A percentile compares a stretch with the other conserved stretches of the same genome.
Conservation (phyloP, 2,113 vertebrate species). For the Dipodomys ordii region DNA sequence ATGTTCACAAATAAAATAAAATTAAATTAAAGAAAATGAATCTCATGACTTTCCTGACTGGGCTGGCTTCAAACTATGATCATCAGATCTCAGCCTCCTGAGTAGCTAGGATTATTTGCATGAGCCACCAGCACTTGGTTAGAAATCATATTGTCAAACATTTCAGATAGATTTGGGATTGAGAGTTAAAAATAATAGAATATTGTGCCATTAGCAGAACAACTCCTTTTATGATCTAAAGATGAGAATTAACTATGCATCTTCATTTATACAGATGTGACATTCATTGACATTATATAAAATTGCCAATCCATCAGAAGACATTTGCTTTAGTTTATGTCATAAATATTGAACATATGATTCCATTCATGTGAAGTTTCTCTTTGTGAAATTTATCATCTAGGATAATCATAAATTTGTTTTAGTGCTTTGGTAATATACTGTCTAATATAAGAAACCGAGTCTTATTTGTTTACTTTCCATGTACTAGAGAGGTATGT, state of each 20-base stretch:
- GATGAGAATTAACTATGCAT: not conserved
- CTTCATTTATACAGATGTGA: not conserved
- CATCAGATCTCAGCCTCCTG: too few species aligned
- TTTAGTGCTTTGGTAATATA: not conserved
- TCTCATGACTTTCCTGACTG: too few species aligned
- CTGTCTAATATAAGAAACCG: not conserved
- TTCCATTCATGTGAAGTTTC: not conserved
- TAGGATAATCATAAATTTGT: not conserved
- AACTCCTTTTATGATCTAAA: slow-evolving; percentile 43
- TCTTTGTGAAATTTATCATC: slow-evolving; percentile 24
- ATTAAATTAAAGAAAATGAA: too few species aligned
- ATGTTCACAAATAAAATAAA: too few species aligned
- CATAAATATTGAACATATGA: not conserved
- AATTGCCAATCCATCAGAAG: not conserved
- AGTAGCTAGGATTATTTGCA: too few species aligned
- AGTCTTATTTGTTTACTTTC: slow-evolving; percentile 17
- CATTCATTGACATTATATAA: not conserved
- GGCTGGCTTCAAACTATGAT: too few species aligned
- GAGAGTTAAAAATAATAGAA: not conserved
- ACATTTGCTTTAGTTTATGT: slow-evolving; percentile 22
- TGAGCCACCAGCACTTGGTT: not conserved
- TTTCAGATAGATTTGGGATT: slow-evolving; percentile 1
- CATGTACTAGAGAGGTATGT: not conserved
- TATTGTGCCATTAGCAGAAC: not conserved
- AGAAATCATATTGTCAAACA: not conserved